Evolutionary conservation across 2,888 invertebrate genomes (phyloP).

Genomic region (Platycheirus rosarum): DNA sequence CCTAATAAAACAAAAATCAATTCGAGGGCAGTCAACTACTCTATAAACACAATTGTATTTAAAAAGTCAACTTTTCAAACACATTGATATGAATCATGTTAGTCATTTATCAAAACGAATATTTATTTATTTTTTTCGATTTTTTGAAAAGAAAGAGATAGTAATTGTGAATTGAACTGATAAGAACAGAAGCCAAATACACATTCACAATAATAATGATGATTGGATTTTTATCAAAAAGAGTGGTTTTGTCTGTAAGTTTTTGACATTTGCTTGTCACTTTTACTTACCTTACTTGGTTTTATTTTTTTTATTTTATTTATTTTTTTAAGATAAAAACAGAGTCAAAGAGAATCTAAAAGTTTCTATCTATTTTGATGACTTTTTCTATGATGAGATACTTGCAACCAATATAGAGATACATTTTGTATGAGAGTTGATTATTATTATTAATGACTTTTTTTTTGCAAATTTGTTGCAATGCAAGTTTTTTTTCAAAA

Average conservation of each 20-base stretch:
- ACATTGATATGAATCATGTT: slow-evolving; percentile 68
- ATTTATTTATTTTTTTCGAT: slow-evolving; percentile 5
- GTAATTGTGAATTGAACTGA: slow-evolving; percentile 46
- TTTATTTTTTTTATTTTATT: slow-evolving; percentile 1
- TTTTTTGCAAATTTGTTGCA: slow-evolving; percentile 60
- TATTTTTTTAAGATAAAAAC: slow-evolving; percentile 21
- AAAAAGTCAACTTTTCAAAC: slow-evolving; percentile 62
- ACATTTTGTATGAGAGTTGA: slow-evolving; percentile 41
- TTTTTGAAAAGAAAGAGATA: slow-evolving; percentile 18
- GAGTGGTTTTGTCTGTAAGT: slow-evolving; percentile 44
- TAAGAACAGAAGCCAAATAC: slow-evolving; percentile 37
- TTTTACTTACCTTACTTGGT: slow-evolving; percentile 24
- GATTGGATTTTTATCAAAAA: slow-evolving; percentile 60
- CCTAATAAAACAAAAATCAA: slow-evolving; percentile 73
- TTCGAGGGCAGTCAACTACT: slow-evolving; percentile 71
- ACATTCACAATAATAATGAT: slow-evolving; percentile 22
- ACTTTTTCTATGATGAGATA: slow-evolving; percentile 14
- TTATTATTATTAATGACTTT: slow-evolving; percentile 47
- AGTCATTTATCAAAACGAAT: slow-evolving; percentile 67
- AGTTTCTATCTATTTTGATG: slow-evolving; percentile 24
- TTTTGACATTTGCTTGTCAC: slow-evolving; percentile 25
- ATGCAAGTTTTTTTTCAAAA: slow-evolving; percentile 49
- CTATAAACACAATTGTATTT: slow-evolving; percentile 33
- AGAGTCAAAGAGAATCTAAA: slow-evolving; percentile 13
- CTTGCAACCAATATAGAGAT: slow-evolving; percentile 27